A percentile compares a stretch with the other conserved stretches of the same genome.
Evolutionary conservation across 30 jellyfish, hydroid and myxozoan species (phyloP).

Genomic region (Cassiopea andromeda): DNA sequence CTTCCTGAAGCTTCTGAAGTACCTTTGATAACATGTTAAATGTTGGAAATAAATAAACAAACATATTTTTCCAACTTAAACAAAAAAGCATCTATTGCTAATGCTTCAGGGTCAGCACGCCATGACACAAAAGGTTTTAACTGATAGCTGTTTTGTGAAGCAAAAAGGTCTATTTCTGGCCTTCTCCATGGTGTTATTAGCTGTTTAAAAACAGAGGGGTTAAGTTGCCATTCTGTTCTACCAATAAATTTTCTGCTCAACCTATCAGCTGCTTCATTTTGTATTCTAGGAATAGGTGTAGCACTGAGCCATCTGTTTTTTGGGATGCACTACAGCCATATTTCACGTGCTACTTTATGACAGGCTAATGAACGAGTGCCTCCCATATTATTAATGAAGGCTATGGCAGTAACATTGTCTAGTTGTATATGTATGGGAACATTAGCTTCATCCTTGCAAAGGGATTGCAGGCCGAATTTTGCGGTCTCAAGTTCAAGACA

Average conservation of each 20-base stretch:
- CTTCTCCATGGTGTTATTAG: not conserved
- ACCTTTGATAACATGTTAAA: not conserved
- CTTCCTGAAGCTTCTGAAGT: not conserved
- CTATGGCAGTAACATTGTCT: not conserved
- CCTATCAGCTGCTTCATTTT: not conserved
- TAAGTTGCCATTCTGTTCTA: not conserved
- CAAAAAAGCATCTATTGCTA: not conserved
- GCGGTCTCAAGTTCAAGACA: not conserved
- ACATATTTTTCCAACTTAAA: not conserved
- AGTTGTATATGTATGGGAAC: not conserved
- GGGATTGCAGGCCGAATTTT: not conserved
- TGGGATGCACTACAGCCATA: not conserved
- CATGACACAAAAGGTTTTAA: not conserved
- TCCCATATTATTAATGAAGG: not conserved
- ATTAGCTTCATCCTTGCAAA: not conserved
- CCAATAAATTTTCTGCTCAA: not conserved
- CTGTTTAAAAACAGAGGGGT: not conserved
- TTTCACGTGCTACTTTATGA: not conserved
- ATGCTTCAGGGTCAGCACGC: not conserved
- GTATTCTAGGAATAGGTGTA: not conserved
- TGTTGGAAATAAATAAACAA: not conserved
- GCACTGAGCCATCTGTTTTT: not conserved
- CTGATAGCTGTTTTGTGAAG: not conserved
- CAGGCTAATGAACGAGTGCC: not conserved
- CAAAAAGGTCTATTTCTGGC: not conserved